These are phyloP conservation scores for Tetraneura akinire DNA, from an alignment of 1,140 invertebrate species.

Conservation along the genomic window DNA sequence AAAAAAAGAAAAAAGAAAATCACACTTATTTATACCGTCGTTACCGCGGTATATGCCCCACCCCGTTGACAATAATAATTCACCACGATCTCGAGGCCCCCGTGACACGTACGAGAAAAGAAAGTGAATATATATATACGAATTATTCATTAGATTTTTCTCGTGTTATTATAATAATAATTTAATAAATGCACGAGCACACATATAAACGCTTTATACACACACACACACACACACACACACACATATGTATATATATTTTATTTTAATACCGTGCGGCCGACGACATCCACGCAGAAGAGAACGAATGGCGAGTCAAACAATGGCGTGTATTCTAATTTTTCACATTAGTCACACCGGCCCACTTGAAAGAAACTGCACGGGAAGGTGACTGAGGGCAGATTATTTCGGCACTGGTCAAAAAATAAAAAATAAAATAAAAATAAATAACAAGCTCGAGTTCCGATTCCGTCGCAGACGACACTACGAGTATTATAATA, in stretches of 20 bases:
- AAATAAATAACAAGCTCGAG: too few species aligned
- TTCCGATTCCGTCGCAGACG: neutral
- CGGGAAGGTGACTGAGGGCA: slow-evolving; percentile 25
- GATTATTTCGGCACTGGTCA: slow-evolving; percentile 31
- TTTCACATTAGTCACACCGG: slow-evolving; percentile 41
- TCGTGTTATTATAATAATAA: slow-evolving; percentile 8
- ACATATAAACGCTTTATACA: too few species aligned
- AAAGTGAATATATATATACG: slow-evolving; percentile 8
- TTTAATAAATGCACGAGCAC: too few species aligned
- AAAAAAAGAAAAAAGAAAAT: neutral
- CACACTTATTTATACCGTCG: neutral
- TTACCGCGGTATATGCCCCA: neutral
- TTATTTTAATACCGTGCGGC: neutral
- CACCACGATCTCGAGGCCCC: neutral
- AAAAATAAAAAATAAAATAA: too few species aligned
- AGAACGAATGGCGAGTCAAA: too few species aligned
- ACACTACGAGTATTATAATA: neutral
- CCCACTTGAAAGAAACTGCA: neutral
- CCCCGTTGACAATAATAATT: slow-evolving; percentile 30
- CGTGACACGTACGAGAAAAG: slow-evolving; percentile 36
- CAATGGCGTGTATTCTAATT: slow-evolving; percentile 35
- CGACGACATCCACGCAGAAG: slow-evolving; percentile 29
- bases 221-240: too few species aligned
- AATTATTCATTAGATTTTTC: slow-evolving; percentile 34
- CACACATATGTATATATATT: neutral